phyloP scores from a whole-genome alignment of 35 echinoderm and acorn worm genomes.

The Stichopus chloronotus region DNA sequence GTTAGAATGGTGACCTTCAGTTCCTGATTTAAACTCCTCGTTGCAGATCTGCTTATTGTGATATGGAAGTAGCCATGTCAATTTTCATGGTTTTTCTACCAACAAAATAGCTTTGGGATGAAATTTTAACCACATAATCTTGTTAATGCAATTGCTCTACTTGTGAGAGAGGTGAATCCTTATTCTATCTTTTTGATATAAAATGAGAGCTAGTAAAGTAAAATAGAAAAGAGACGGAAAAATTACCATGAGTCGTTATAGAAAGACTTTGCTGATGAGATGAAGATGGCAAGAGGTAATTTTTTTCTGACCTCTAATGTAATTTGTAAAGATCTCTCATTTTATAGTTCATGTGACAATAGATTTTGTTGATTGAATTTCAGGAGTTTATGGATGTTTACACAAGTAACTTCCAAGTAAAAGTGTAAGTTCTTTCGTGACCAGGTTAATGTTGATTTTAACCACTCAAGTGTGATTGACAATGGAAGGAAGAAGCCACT shows the following conservation, averaged over 20 bases:
- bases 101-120: constrained; percentile 29
- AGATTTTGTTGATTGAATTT: constrained; percentile 27
- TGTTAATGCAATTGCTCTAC: constrained; percentile 47
- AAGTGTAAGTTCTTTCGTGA: constrained; percentile 5
- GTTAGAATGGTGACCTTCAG: neutral
- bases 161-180: constrained; percentile 12
- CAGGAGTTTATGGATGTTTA: constrained; percentile 10
- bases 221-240: neutral
- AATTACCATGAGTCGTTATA: neutral
- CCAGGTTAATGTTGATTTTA: constrained; percentile 8
- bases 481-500: constrained; percentile 29
- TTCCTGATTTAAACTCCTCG: neutral
- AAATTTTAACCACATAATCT: constrained; percentile 39
- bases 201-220: neutral
- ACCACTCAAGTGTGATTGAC: constrained; percentile 16
- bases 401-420: constrained; percentile 12
- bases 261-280: neutral
- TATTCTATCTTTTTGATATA: neutral
- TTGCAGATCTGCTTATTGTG: neutral
- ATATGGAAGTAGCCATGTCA: constrained; percentile 6
- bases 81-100: neutral
- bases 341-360: constrained; percentile 29
- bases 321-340: constrained; percentile 3
- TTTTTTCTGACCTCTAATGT: constrained; percentile 33
- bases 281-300: neutral